These are phyloP conservation scores for Uloborus diversus DNA, from an alignment of 1,140 invertebrate species.

Conservation along the genomic window DNA sequence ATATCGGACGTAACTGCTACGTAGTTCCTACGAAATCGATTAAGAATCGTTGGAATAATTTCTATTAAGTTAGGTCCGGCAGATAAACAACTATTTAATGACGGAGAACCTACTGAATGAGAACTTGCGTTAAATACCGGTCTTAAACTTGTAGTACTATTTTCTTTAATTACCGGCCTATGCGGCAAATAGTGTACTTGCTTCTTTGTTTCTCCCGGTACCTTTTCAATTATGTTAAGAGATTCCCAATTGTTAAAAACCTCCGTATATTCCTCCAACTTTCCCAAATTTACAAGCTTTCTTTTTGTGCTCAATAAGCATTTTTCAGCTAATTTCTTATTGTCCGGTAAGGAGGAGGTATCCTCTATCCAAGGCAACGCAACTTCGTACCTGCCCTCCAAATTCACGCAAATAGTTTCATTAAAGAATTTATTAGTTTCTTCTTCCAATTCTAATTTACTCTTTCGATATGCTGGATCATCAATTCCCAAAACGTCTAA, in stretches of 20 bases:
- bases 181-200: conserved; percentile 15
- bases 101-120: background rate
- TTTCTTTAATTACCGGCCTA: conserved; percentile 9
- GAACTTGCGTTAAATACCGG: conserved; percentile 16
- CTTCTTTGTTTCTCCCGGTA: background rate
- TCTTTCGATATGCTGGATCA: background rate
- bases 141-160: conserved; percentile 7
- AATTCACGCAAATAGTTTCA: background rate
- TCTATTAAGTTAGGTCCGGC: conserved; percentile 25
- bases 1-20: background rate
- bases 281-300: conserved; percentile 12
- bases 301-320: background rate
- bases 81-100: conserved; percentile 23
- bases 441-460: background rate
- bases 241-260: conserved; percentile 12
- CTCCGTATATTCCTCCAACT: background rate
- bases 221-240: conserved; percentile 9
- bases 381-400: conserved; percentile 2
- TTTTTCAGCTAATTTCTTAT: background rate
- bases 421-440: conserved; percentile 12
- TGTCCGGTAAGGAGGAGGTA: background rate
- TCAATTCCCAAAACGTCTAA: conserved; percentile 19
- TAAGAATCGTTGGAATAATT: conserved; percentile 17
- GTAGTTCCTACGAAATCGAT: background rate
- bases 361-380: conserved; percentile 17